Conservation (phyloP, 2,113 vertebrate species). For the Brachypodius melanocephalos region DNA sequence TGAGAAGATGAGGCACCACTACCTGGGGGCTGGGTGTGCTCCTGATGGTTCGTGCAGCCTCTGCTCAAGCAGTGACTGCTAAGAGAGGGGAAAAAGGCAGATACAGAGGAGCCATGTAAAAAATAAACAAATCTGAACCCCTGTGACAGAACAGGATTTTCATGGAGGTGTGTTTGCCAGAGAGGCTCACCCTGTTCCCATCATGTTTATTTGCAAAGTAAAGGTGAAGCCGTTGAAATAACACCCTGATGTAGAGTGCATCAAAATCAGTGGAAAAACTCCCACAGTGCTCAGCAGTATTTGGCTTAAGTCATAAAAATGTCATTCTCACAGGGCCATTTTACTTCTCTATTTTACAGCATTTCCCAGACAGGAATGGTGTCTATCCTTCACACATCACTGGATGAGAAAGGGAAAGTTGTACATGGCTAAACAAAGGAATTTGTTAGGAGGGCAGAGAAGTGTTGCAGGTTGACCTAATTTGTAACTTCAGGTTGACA, state of each 20-base stretch:
- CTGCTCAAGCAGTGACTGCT: background rate
- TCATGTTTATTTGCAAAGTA: background rate
- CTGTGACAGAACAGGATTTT: background rate
- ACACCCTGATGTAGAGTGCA: background rate
- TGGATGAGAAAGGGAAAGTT: background rate
- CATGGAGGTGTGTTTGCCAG: background rate
- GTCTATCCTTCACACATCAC: background rate
- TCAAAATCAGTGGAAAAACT: background rate
- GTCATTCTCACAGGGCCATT: background rate
- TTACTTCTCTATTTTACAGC: background rate
- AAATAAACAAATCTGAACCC: background rate
- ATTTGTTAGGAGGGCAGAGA: background rate
- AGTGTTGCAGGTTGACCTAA: background rate
- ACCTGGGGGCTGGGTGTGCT: background rate
- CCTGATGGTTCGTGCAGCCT: rapidly evolving
- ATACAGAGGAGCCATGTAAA: background rate
- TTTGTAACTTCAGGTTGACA: background rate
- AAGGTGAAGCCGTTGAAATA: background rate
- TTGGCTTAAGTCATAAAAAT: background rate
- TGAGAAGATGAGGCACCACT: background rate
- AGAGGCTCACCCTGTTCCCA: background rate
- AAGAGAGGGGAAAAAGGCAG: background rate
- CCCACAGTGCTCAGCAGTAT: background rate
- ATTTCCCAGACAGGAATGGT: background rate
- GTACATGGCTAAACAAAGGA: background rate